Evolutionary conservation across 2,888 invertebrate genomes (phyloP).

Genomic region (Scrobipalpa costella): DNA sequence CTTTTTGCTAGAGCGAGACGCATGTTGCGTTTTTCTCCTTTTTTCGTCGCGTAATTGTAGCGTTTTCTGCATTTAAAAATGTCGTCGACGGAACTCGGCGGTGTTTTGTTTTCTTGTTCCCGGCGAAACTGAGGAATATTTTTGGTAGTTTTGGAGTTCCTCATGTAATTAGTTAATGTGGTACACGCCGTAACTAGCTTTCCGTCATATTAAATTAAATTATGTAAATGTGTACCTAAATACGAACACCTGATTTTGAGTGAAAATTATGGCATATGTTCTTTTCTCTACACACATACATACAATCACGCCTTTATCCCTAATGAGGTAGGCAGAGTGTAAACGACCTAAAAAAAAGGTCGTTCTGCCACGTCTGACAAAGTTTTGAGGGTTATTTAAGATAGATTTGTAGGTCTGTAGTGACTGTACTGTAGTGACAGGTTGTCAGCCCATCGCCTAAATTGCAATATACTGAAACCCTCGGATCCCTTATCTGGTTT

Average conservation of each 20-base stretch:
- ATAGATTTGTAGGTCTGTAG: too few relatives aligned
- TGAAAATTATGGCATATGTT: neutral
- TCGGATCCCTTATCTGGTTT: too few relatives aligned
- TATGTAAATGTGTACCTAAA: neutral
- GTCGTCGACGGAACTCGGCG: conserved; percentile 9
- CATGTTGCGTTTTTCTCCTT: conserved; percentile 22
- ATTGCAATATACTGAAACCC: too few relatives aligned
- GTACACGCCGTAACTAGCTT: conserved; percentile 8
- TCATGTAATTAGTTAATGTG: conserved; percentile 10
- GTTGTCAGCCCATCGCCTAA: too few relatives aligned
- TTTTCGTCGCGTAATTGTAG: conserved; percentile 19
- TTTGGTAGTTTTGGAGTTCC: conserved; percentile 2
- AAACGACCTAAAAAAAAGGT: too few relatives aligned
- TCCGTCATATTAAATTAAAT: conserved; percentile 3
- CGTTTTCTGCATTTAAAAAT: conserved; percentile 22
- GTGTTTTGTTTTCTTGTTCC: neutral
- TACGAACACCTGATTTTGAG: neutral
- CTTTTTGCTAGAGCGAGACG: conserved; percentile 27
- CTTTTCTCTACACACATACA: too few relatives aligned
- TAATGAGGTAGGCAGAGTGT: too few relatives aligned
- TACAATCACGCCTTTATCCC: too few relatives aligned
- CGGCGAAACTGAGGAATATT: neutral
- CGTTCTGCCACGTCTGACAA: too few relatives aligned
- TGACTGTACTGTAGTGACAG: too few relatives aligned
- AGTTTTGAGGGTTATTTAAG: too few relatives aligned